Evolutionary conservation across 2,888 invertebrate genomes (phyloP).

Genomic region (Cephus sareptanus): DNA sequence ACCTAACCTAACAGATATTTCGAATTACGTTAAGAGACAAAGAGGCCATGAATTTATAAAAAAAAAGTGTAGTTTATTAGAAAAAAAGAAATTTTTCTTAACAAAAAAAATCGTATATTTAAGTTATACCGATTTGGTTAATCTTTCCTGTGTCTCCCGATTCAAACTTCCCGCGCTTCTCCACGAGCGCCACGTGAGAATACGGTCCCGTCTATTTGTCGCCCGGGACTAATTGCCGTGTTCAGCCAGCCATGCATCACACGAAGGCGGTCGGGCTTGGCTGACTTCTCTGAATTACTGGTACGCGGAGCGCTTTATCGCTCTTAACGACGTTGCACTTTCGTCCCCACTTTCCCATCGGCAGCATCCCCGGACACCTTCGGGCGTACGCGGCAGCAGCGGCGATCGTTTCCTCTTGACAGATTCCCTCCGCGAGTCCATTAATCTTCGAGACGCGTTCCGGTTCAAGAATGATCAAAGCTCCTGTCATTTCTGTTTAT

Average conservation of each 20-base stretch:
- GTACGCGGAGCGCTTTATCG: slow-evolving; percentile 47
- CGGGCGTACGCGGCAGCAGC: neutral
- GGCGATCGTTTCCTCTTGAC: neutral
- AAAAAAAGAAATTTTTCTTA: neutral
- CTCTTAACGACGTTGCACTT: slow-evolving; percentile 41
- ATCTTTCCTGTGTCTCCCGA: neutral
- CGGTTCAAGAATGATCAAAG: neutral
- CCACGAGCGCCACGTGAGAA: neutral
- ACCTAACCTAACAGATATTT: neutral
- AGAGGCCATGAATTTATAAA: no score
- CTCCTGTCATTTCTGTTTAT: neutral
- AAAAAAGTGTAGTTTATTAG: neutral
- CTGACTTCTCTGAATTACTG: slow-evolving; percentile 43
- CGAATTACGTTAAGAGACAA: neutral
- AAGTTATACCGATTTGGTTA: neutral
- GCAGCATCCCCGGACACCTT: neutral
- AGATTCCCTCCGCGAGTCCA: neutral
- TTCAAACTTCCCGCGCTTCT: neutral
- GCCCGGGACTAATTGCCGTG: slow-evolving; percentile 49
- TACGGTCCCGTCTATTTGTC: slow-evolving; percentile 44
- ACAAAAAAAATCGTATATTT: neutral
- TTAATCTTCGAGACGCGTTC: neutral
- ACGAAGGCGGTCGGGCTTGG: slow-evolving; percentile 27
- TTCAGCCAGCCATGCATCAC: slow-evolving; percentile 49
- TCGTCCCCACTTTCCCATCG: neutral